Conservation (phyloP, 2,113 vertebrate species). For the Thalassarche chlororhynchos region DNA sequence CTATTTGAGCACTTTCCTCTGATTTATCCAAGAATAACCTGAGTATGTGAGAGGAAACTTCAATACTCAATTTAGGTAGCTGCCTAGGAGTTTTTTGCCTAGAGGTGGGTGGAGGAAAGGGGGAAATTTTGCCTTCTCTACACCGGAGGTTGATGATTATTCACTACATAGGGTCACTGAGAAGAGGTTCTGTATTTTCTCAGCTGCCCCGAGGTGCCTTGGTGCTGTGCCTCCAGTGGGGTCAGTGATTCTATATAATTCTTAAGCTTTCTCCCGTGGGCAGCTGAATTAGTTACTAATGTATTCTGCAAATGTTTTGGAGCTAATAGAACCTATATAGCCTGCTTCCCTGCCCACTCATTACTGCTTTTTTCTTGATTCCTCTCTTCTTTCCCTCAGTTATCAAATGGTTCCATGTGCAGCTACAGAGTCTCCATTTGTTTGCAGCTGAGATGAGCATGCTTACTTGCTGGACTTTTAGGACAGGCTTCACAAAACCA, state of each 20-base stretch:
- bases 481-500: neutral
- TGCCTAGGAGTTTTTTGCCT: neutral
- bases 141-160: neutral
- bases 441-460: neutral
- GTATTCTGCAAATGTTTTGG: neutral
- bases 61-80: neutral
- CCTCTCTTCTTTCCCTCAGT: neutral
- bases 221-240: neutral
- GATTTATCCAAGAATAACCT: slow-evolving; percentile 48
- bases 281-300: neutral
- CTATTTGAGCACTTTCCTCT: slow-evolving; percentile 32
- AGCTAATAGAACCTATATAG: neutral
- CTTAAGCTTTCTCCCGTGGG: neutral
- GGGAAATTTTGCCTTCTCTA: neutral
- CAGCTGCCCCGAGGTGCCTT: neutral
- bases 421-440: neutral
- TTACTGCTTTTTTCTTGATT: neutral
- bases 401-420: neutral
- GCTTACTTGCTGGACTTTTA: neutral
- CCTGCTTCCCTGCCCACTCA: neutral
- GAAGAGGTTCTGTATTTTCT: neutral
- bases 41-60: slow-evolving; percentile 22
- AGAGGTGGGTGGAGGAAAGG: neutral
- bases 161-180: neutral
- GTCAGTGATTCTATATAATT: neutral